Evolutionary conservation across 2,113 vertebrate species (phyloP), one percentile per base, ranked within the genome.

Genomic region (Addax nasomaculatus): DNA sequence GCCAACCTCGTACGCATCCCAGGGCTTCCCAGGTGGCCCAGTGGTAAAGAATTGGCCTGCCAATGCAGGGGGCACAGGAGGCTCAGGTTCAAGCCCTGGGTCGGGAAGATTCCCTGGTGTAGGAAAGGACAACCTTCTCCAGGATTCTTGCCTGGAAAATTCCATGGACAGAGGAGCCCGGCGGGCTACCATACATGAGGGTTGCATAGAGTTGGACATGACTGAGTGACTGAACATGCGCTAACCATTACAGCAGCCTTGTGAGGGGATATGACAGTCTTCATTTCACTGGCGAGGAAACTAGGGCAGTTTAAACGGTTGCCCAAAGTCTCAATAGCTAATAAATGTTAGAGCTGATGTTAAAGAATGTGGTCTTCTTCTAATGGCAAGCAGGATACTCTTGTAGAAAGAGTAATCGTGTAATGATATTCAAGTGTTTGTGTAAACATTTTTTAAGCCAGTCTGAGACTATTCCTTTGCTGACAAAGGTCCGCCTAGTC

Each of bases 161-260:
- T 76, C 12, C 36, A 43, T 2, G 36, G 70, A 76, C 23, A 43
- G 70, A 76, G 36, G 70, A 43, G 11, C 36, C 23, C 14, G 6
- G 23, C 1, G 5, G 12, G 3, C 70, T 67, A 36, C 8, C 5
- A 33, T 67, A 19, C 64, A 36, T 4, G 33, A 19, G 33, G n/a
- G 64, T 67, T 2, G 0, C 33, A 0, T 5, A 39, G 70, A 73
- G 21, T 25, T 0, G 0, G 11, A 73, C 70, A 7, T 2, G 1
- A 13, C 36, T 43, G 70, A 73, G 70, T 43, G 36, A 2, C 21
- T 73, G 11, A 23, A 23, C 36, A 6, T 6, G n/a, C 9, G 43
- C 70, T 49, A 12, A 33, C 17, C 51, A 30, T 33, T 7, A 49
- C 19, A 10, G 83, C 15, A 70, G 70, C 9, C 49, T 30, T 17